Conservation (phyloP, 2,888 invertebrate genomes). For the Tyria jacobaeae region DNA sequence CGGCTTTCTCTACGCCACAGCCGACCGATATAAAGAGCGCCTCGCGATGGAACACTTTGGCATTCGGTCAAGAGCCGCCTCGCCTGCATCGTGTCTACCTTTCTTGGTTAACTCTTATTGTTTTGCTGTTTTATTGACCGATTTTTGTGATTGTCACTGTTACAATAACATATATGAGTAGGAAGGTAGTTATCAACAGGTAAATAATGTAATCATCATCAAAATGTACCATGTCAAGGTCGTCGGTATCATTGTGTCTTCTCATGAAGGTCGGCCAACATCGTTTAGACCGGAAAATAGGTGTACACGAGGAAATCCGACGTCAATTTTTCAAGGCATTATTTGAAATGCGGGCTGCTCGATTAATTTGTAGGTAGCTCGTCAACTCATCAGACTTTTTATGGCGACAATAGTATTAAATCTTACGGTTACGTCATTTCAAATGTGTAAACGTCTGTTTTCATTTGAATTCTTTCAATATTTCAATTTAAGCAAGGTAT, state of each 20-base stretch:
- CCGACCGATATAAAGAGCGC: conserved; percentile 83
- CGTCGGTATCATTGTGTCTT: conserved; percentile 83
- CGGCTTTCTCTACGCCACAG: conserved; percentile 83
- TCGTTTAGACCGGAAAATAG: conserved; percentile 80
- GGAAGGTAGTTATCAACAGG: conserved; percentile 75
- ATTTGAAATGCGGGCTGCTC: conserved; percentile 66
- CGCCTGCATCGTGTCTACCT: conserved; percentile 78
- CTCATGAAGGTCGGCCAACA: conserved; percentile 79
- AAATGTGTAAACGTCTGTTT: conserved; percentile 60
- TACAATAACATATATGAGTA: conserved; percentile 74
- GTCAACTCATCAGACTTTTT: conserved; percentile 60
- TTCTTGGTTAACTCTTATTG: conserved; percentile 68
- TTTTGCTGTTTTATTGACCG: conserved; percentile 65
- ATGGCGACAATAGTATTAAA: conserved; percentile 55
- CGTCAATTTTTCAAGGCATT: conserved; percentile 80
- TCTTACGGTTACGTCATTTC: conserved; percentile 61
- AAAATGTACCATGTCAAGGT: conserved; percentile 82
- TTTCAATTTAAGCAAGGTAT: conserved; percentile 61
- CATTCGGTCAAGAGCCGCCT: conserved; percentile 86
- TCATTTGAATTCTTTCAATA: conserved; percentile 50
- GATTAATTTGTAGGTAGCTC: conserved; percentile 59
- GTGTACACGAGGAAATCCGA: conserved; percentile 80
- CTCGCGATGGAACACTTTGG: conserved; percentile 81
- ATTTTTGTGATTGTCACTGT: conserved; percentile 73
- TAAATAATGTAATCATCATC: conserved; percentile 78